Percentiles rank a stretch among this genome's conserved stretches.
Evolutionary conservation across 2,888 invertebrate species (phyloP).

Genomic region (Meteorus cinctellus): DNA sequence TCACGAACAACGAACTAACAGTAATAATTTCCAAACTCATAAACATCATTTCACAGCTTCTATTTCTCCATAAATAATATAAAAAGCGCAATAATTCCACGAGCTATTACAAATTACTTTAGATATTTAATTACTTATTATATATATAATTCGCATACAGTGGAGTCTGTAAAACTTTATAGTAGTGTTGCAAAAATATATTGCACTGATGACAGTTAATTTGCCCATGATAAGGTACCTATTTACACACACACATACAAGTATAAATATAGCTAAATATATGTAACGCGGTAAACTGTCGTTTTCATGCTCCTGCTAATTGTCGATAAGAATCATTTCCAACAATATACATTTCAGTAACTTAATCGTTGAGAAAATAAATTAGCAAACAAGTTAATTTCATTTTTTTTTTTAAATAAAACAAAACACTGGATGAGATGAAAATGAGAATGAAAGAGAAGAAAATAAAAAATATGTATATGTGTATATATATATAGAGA

Average conservation of each 20-base stretch:
- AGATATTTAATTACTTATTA: too few relatives aligned
- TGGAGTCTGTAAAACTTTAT: too few relatives aligned
- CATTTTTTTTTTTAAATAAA: neutral
- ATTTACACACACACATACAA: neutral
- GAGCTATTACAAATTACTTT: too few relatives aligned
- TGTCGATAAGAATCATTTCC: conserved; percentile 27
- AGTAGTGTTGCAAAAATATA: too few relatives aligned
- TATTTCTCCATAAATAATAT: too few relatives aligned
- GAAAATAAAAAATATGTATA: neutral
- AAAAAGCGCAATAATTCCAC: too few relatives aligned
- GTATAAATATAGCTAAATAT: neutral
- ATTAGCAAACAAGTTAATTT: conserved; percentile 7
- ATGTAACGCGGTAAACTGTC: conserved; percentile 22
- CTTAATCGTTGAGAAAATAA: conserved; percentile 3
- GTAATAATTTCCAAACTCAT: too few relatives aligned
- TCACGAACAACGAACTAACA: too few relatives aligned
- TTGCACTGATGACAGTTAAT: neutral
- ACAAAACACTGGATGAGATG: too few relatives aligned
- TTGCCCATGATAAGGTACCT: neutral
- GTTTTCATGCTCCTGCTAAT: conserved; percentile 21
- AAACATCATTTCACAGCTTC: too few relatives aligned
- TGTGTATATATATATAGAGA: too few relatives aligned
- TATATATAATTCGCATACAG: too few relatives aligned
- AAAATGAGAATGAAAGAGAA: neutral
- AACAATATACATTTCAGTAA: neutral